phyloP scores from a whole-genome alignment of 2,888 invertebrate species.

The Lamellibrachia satsuma region DNA sequence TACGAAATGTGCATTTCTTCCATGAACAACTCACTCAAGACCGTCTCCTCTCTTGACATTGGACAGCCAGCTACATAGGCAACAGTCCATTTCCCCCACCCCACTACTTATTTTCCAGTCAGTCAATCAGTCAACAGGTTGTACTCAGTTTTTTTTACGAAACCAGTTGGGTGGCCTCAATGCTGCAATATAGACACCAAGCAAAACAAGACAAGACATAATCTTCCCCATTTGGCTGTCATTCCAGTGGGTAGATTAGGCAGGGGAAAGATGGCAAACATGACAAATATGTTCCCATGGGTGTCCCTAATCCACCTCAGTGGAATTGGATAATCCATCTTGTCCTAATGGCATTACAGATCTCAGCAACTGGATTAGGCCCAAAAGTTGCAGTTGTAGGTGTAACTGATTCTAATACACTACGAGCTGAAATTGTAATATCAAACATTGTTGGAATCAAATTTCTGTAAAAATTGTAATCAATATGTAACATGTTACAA shows the following conservation, averaged over 20 bases:
- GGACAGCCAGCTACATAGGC: neutral
- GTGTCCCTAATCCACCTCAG: neutral
- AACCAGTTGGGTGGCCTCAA: neutral
- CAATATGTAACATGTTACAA: too few relatives aligned
- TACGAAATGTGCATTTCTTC: neutral
- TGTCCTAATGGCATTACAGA: neutral
- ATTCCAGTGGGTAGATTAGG: neutral
- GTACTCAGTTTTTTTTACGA: neutral
- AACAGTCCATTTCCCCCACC: neutral
- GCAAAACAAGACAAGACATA: neutral
- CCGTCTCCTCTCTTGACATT: neutral
- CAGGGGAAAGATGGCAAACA: neutral
- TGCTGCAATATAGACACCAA: neutral
- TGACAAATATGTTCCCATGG: neutral
- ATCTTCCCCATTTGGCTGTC: neutral
- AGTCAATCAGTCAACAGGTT: neutral
- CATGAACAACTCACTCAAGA: neutral
- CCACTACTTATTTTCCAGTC: neutral
- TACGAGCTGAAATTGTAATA: neutral
- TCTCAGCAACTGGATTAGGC: neutral
- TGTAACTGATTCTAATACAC: neutral
- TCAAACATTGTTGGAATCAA: neutral
- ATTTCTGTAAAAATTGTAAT: too few relatives aligned
- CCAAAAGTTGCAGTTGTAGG: neutral
- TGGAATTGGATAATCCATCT: neutral